These are phyloP conservation scores for Rhingia rostrata DNA, from an alignment of 2,888 invertebrate species.

Conservation along the genomic window DNA sequence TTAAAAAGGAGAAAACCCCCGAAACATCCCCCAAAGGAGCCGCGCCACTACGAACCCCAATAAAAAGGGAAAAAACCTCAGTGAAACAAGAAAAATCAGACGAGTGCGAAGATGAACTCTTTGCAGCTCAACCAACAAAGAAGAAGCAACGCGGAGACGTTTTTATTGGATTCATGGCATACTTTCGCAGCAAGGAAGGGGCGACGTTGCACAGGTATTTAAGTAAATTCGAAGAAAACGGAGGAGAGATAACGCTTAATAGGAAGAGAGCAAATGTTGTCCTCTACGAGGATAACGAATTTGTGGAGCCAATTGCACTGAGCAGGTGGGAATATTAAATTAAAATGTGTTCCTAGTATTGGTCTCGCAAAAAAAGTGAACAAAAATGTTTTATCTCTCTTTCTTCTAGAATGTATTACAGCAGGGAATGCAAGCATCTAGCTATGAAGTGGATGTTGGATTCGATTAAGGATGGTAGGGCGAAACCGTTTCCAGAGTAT, in stretches of 20 bases:
- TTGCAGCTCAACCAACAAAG: conserved; percentile 27
- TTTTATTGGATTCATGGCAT: conserved; percentile 65
- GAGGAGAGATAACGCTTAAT: conserved; percentile 78
- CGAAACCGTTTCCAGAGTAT: conserved; percentile 78
- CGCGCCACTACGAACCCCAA: conserved; percentile 4
- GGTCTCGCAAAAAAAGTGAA: too few relatives aligned
- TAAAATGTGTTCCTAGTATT: neutral
- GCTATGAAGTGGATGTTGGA: conserved; percentile 79
- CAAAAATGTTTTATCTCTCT: neutral
- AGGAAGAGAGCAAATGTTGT: conserved; percentile 76
- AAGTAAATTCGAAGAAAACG: conserved; percentile 64
- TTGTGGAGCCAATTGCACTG: conserved; percentile 51
- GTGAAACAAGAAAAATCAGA: conserved; percentile 58
- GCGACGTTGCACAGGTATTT: conserved; percentile 24
- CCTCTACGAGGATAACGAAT: conserved; percentile 59
- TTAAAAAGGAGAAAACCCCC: conserved; percentile 27
- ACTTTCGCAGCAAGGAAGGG: conserved; percentile 48
- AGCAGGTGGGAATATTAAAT: conserved; percentile 56
- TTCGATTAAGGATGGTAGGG: conserved; percentile 75
- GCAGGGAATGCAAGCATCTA: conserved; percentile 79
- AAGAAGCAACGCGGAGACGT: conserved; percentile 38
- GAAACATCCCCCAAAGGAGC: conserved; percentile 33
- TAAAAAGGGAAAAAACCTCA: conserved; percentile 29
- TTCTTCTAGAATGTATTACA: conserved; percentile 77
- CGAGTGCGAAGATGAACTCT: conserved; percentile 31